Conservation (phyloP, 2,113 vertebrate genomes). For the Trachemys scripta region DNA sequence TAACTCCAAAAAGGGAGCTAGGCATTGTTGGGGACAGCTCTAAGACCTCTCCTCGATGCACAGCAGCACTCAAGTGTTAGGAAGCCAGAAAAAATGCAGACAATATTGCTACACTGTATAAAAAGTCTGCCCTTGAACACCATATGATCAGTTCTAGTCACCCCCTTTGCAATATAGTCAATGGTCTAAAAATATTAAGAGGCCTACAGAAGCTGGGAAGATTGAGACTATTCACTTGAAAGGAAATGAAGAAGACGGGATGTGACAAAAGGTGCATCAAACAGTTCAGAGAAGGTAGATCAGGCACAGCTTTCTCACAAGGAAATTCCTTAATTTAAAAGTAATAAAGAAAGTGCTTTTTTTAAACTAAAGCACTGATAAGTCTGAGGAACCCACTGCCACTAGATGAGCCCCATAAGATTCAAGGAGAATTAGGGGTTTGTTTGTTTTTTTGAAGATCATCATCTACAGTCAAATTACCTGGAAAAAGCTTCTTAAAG, state of each 20-base stretch:
- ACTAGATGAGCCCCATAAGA: not conserved
- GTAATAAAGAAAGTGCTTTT: not conserved
- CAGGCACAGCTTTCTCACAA: not conserved
- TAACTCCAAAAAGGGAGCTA: not conserved
- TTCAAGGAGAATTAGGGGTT: not conserved
- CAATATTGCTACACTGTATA: not conserved
- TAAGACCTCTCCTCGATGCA: not conserved
- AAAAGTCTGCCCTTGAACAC: not conserved
- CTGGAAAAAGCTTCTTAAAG: not conserved
- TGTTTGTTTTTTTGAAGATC: not conserved
- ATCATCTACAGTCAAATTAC: not conserved
- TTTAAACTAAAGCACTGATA: not conserved
- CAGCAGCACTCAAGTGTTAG: not conserved
- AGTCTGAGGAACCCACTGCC: not conserved
- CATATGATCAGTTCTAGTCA: not conserved
- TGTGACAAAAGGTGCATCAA: not conserved
- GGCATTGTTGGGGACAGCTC: not conserved
- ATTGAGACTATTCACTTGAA: not conserved
- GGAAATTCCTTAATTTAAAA: not conserved
- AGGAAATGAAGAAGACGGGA: not conserved
- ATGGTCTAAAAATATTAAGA: not conserved
- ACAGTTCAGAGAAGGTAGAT: not conserved
- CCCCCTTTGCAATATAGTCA: not conserved
- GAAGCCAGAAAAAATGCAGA: not conserved
- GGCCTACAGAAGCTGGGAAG: not conserved